phyloP scores from a whole-genome alignment of 2,113 vertebrate genomes.

The Sebastes schlegelii region DNA sequence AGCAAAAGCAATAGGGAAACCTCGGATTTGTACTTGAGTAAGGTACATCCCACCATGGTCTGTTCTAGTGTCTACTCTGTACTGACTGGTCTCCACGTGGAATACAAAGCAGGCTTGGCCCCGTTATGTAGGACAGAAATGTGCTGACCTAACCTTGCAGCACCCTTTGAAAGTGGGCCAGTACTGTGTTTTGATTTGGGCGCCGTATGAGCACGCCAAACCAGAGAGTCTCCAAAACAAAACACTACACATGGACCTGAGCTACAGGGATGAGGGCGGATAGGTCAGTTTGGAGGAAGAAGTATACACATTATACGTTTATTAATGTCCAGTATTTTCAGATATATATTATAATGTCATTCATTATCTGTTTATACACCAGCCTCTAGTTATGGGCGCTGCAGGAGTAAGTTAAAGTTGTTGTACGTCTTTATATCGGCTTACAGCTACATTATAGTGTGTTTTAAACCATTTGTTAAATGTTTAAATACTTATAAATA shows the following conservation, averaged over 20 bases:
- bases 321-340: neutral
- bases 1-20: too few species aligned
- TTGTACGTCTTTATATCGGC: too few species aligned
- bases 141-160: conserved; percentile 70
- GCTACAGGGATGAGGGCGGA: neutral
- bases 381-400: too few species aligned
- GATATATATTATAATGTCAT: too few species aligned
- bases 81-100: conserved; percentile 32
- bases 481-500: too few species aligned
- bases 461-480: too few species aligned
- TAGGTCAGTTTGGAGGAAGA: neutral
- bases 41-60: neutral
- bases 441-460: too few species aligned
- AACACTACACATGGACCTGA: neutral
- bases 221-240: conserved; percentile 16
- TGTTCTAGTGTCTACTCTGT: neutral
- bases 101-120: conserved; percentile 58
- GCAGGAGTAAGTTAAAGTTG: too few species aligned
- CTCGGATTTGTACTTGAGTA: neutral
- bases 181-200: conserved; percentile 44
- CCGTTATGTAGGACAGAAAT: conserved; percentile 58
- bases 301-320: neutral
- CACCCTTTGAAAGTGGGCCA: conserved; percentile 67
- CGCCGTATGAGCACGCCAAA: conserved; percentile 12
- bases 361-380: too few species aligned